Base-by-base conservation (phyloP, 2,113 vertebrate genomes). In the Furnarius figulus region DNA sequence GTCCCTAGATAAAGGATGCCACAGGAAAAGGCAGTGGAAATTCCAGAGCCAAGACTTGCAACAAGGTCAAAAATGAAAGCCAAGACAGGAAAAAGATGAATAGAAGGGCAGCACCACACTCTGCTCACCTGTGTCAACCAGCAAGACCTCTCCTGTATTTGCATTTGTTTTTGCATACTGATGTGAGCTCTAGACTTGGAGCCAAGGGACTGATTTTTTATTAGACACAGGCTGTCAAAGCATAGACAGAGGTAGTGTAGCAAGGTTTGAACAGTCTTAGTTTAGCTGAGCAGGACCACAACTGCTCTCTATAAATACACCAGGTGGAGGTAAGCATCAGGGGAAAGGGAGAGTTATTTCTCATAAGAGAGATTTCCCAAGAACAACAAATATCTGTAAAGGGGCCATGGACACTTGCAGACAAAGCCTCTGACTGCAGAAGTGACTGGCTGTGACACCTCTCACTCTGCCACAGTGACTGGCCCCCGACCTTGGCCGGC, bases 331-430 rank as follows among this genome's bases (percentile, higher is more conserved):
- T 8, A 74, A 80, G 59, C 1, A 1, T 44, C 67, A 24, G 66
- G 37, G 66, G 28, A 35, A 71, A 28, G 56, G n/a, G 37, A 87
- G 73, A 49, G 80, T n/a, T 93, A 52, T 89, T 95, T 87, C 44
- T 33, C 61, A 31, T 9, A 3, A 30, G 52, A 59, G 31, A 65
- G 12, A 27, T 79, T 77, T 78, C 9, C 2, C 76, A 47, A 72
- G 47, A 70, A 44, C 21, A 92, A 31, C 52, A 85, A 87, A 78
- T 8, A 52, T 61, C 25, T 72, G 30, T 14, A 21, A 65, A 73
- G 33, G 1, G 0, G 11, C 12, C 1, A 0, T 13, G 30, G 9
- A 42, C 2, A 2, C 0, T 3, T 33, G 28, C 37, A 50, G 75
- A 40, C 21, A 31, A 82, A 82, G 77, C 22, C n/a, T 30, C 2